Percentiles rank a stretch among this genome's conserved stretches.
Conservation (phyloP, 2,888 invertebrate genomes). For the Leptinotarsa haldemani region DNA sequence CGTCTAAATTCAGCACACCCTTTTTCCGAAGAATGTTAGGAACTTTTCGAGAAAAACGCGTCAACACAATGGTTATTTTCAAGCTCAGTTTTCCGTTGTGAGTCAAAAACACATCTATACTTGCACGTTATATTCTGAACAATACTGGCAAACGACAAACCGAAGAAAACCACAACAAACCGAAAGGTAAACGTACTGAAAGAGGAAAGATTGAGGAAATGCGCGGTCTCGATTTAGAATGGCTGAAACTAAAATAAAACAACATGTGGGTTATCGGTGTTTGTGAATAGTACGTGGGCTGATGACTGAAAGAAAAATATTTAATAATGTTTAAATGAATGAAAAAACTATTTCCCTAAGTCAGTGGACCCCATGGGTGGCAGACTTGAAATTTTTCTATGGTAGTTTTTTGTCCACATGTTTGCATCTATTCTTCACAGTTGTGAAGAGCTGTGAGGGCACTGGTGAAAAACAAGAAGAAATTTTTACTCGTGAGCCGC, state of each 20-base stretch:
- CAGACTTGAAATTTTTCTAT: too few relatives aligned
- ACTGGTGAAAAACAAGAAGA: too few relatives aligned
- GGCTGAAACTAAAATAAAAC: conserved; percentile 49
- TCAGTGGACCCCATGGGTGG: too few relatives aligned
- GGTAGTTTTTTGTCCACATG: too few relatives aligned
- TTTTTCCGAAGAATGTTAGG: not conserved
- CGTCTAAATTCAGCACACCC: not conserved
- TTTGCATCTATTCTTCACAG: too few relatives aligned
- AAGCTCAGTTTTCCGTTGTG: conserved; percentile 1
- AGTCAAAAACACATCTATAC: not conserved
- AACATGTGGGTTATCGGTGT: conserved; percentile 47
- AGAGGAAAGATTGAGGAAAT: conserved; percentile 38
- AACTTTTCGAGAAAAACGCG: conserved; percentile 8
- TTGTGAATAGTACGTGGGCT: conserved; percentile 36
- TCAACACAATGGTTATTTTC: conserved; percentile 22
- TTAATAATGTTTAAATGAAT: conserved; percentile 35
- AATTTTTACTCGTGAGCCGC: too few relatives aligned
- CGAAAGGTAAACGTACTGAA: conserved; percentile 42
- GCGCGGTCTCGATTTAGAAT: conserved; percentile 43
- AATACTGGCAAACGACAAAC: conserved; percentile 21
- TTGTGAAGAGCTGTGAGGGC: too few relatives aligned
- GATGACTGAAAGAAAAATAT: not conserved
- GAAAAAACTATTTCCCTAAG: not conserved
- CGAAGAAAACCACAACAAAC: conserved; percentile 31
- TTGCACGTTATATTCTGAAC: not conserved